A percentile compares a stretch with the other conserved stretches of the same genome.
phyloP scores from a whole-genome alignment of 2,888 invertebrate species.

The Catocala sponsa region DNA sequence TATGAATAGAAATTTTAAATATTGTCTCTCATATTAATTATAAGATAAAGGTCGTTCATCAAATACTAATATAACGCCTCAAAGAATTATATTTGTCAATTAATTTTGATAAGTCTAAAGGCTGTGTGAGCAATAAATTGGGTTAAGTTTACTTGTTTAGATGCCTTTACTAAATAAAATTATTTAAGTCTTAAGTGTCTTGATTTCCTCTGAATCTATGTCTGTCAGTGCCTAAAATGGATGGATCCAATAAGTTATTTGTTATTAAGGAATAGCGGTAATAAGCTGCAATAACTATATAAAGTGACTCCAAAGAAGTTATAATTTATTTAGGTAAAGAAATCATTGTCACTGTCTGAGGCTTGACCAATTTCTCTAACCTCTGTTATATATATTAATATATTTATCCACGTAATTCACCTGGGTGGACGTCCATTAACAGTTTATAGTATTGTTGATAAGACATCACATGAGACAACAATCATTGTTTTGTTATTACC shows the following conservation, averaged over 20 bases:
- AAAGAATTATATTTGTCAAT: constrained; percentile 59
- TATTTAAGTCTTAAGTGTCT: constrained; percentile 25
- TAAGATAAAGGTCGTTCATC: constrained; percentile 5
- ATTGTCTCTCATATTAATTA: neutral
- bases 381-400: too few relatives aligned
- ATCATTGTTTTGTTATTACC: too few relatives aligned
- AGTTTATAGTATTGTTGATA: too few relatives aligned
- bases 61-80: constrained; percentile 6
- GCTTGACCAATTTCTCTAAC: too few relatives aligned
- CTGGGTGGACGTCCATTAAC: too few relatives aligned
- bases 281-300: constrained; percentile 17
- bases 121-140: constrained; percentile 75
- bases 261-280: constrained; percentile 3
- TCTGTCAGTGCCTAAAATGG: constrained; percentile 21
- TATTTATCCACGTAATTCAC: too few relatives aligned
- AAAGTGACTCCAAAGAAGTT: constrained; percentile 16
- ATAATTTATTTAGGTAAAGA: too few relatives aligned
- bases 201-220: constrained; percentile 11
- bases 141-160: constrained; percentile 53
- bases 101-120: constrained; percentile 62
- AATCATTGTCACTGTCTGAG: too few relatives aligned
- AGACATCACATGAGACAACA: too few relatives aligned
- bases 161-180: constrained; percentile 49
- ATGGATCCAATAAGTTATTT: neutral
- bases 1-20: neutral